phyloP scores from a whole-genome alignment of 2,113 vertebrate genomes.

The Andinoacara biseriatus region DNA sequence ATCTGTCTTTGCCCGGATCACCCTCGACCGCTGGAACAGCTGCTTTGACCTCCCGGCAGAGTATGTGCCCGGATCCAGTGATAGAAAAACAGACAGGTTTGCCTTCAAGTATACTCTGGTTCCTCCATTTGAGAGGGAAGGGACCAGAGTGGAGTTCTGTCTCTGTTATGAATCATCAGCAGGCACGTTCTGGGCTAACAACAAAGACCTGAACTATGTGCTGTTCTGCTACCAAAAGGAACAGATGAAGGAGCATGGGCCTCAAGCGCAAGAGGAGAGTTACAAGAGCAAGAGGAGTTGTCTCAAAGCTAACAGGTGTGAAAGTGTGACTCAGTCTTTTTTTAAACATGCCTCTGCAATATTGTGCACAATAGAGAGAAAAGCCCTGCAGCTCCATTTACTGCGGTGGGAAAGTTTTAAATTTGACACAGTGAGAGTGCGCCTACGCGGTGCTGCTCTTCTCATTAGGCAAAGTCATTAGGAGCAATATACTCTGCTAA shows the following conservation, averaged over 20 bases:
- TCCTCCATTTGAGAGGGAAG: conserved; percentile 85
- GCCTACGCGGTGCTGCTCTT: background rate
- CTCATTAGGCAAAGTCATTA: conserved; percentile 30
- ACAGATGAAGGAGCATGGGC: conserved; percentile 53
- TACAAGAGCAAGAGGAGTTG: conserved; percentile 89
- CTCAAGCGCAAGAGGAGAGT: conserved; percentile 83
- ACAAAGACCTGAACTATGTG: conserved; percentile 88
- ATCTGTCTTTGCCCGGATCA: conserved; percentile 85
- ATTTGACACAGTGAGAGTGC: background rate
- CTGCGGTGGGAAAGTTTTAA: background rate
- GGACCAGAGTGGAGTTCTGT: conserved; percentile 89
- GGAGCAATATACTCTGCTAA: background rate
- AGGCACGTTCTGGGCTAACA: conserved; percentile 95
- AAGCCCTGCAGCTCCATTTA: background rate
- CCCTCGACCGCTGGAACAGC: conserved; percentile 87
- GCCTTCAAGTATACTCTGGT: conserved; percentile 87
- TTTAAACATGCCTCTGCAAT: conserved; percentile 20
- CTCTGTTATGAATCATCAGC: conserved; percentile 89
- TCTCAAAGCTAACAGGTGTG: conserved; percentile 90
- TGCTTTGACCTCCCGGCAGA: conserved; percentile 90
- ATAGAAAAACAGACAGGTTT: conserved; percentile 90
- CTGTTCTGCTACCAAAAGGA: conserved; percentile 88
- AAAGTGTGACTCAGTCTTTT: conserved; percentile 16
- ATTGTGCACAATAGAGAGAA: background rate
- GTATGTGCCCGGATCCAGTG: conserved; percentile 91